phyloP scores from a whole-genome alignment of 2,888 invertebrate species.

The Tiliacea citrago region DNA sequence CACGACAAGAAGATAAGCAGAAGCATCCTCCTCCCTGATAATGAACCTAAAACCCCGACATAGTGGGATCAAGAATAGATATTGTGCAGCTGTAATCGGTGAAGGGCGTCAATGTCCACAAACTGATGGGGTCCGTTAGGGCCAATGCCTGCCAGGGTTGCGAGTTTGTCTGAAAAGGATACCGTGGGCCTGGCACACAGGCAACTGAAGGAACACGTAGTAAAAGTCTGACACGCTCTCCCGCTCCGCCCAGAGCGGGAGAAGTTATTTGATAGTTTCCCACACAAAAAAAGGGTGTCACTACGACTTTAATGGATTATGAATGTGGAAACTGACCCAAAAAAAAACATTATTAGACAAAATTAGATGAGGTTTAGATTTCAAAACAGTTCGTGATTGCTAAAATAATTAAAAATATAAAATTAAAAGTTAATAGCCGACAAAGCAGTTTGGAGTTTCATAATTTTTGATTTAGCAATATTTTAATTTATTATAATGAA shows the following conservation, averaged over 20 bases:
- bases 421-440: slow-evolving; percentile 51
- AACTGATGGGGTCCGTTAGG: too few relatives aligned
- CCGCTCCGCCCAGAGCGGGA: too few relatives aligned
- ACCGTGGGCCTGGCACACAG: too few relatives aligned
- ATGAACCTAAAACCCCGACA: neutral
- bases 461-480: slow-evolving; percentile 24
- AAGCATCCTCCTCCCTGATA: neutral
- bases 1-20: too few relatives aligned
- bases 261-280: too few relatives aligned
- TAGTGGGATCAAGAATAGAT: neutral
- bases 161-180: too few relatives aligned
- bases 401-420: slow-evolving; percentile 31
- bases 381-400: slow-evolving; percentile 23
- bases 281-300: neutral
- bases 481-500: too few relatives aligned
- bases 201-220: too few relatives aligned
- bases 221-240: too few relatives aligned
- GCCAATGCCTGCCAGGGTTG: too few relatives aligned
- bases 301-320: neutral
- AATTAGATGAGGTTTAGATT: slow-evolving; percentile 28
- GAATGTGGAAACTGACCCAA: slow-evolving; percentile 12
- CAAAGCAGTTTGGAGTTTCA: slow-evolving; percentile 14
- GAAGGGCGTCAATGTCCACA: too few relatives aligned
- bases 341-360: slow-evolving; percentile 3
- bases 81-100: neutral